Conservation (phyloP, 2,888 invertebrate genomes). For the Mechanitis mazaeus region DNA sequence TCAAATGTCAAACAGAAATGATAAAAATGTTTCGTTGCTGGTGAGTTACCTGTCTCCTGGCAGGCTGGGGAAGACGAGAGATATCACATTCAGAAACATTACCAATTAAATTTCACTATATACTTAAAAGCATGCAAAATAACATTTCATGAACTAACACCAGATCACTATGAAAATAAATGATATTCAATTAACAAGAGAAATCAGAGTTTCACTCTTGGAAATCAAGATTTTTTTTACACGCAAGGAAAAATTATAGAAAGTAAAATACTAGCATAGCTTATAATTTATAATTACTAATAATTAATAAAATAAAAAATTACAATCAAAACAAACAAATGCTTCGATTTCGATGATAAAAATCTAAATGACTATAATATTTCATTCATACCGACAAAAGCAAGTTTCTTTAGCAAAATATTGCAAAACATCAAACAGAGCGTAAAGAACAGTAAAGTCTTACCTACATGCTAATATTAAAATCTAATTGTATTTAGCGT, state of each 20-base stretch:
- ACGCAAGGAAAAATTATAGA: slow-evolving; percentile 64
- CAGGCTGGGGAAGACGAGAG: slow-evolving; percentile 76
- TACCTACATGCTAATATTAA: slow-evolving; percentile 73
- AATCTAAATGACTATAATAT: not conserved
- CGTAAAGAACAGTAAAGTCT: slow-evolving; percentile 64
- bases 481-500: slow-evolving; percentile 54
- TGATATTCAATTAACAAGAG: slow-evolving; percentile 68
- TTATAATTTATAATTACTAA: slow-evolving; percentile 17
- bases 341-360: not conserved
- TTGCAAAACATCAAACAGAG: slow-evolving; percentile 73
- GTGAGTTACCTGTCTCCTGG: slow-evolving; percentile 74
- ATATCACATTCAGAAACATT: slow-evolving; percentile 76
- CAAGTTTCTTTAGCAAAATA: slow-evolving; percentile 40
- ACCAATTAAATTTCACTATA: slow-evolving; percentile 64
- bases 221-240: slow-evolving; percentile 72
- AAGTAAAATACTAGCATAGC: slow-evolving; percentile 21
- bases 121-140: slow-evolving; percentile 59
- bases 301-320: not conserved
- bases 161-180: slow-evolving; percentile 32
- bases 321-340: no score
- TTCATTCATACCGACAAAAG: slow-evolving; percentile 26
- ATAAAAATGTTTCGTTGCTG: slow-evolving; percentile 9
- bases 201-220: slow-evolving; percentile 67
- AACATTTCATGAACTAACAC: slow-evolving; percentile 16
- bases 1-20: slow-evolving; percentile 20